phyloP scores from a whole-genome alignment of 2,888 invertebrate species.

The Drosophila yooni region DNA sequence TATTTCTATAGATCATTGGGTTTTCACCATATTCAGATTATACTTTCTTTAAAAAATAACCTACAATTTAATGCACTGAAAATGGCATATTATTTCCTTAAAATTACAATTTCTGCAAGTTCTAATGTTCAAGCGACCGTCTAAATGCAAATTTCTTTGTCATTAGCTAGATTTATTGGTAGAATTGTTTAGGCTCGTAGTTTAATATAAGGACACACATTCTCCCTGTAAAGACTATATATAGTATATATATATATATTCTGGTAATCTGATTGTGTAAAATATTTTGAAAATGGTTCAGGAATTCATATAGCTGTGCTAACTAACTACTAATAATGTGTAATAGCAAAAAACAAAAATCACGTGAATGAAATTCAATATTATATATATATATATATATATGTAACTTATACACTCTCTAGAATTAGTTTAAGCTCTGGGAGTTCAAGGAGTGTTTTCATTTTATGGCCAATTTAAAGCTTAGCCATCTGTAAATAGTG shows the following conservation, averaged over 20 bases:
- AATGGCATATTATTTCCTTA: background rate
- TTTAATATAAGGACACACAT: constrained; percentile 22
- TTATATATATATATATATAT: background rate
- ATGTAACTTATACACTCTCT: background rate
- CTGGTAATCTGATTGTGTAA: constrained; percentile 13
- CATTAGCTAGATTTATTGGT: constrained; percentile 31
- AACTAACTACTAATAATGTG: constrained; percentile 30
- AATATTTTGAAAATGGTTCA: constrained; percentile 58
- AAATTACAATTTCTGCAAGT: background rate
- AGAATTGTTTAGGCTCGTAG: constrained; percentile 26
- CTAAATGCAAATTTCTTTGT: background rate
- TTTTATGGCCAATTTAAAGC: constrained; percentile 4
- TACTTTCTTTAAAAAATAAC: background rate
- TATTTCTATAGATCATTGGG: background rate
- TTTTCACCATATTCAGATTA: background rate
- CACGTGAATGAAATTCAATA: constrained; percentile 57
- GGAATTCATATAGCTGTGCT: constrained; percentile 78
- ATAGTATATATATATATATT: background rate
- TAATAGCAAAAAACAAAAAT: constrained; percentile 28
- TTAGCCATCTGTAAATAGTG: constrained; percentile 58
- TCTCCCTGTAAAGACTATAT: constrained; percentile 22
- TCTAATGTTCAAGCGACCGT: constrained; percentile 10
- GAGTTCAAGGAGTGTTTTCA: constrained; percentile 1
- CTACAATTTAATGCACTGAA: background rate
- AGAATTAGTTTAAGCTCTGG: constrained; percentile 5